Evolutionary conservation across 2,797 vertebrate genomes (phyloP).

Genomic region (Masticophis lateralis): DNA sequence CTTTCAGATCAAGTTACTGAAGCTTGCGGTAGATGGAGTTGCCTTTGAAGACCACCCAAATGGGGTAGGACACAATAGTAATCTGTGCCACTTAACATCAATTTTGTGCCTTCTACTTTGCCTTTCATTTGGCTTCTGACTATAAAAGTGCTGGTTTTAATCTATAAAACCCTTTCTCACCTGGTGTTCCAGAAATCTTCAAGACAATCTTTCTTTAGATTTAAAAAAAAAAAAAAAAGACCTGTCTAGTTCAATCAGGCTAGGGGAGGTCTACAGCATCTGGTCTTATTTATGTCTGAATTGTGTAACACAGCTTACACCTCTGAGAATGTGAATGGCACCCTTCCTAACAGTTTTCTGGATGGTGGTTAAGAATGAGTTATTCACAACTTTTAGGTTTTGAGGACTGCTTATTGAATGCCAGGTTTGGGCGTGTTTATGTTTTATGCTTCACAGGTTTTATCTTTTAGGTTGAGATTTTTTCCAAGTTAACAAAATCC

Average conservation of each 20-base stretch:
- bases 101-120: background rate
- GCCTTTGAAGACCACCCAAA: background rate
- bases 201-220: background rate
- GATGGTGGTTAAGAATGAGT: background rate
- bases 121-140: background rate
- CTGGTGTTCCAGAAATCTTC: background rate
- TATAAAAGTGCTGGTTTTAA: background rate
- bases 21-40: background rate
- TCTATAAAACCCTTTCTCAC: background rate
- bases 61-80: background rate
- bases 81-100: background rate
- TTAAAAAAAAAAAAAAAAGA: background rate
- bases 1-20: background rate
- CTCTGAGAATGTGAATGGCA: background rate
- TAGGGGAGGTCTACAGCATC: background rate
- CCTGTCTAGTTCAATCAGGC: background rate
- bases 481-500: background rate
- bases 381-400: background rate
- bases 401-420: background rate
- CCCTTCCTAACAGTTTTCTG: background rate
- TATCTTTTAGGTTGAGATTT: background rate
- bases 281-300: background rate
- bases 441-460: background rate
- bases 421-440: background rate
- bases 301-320: background rate